These are phyloP conservation scores for Crotalus adamanteus DNA, from an alignment of 2,797 vertebrate genomes.

Conservation along the genomic window DNA sequence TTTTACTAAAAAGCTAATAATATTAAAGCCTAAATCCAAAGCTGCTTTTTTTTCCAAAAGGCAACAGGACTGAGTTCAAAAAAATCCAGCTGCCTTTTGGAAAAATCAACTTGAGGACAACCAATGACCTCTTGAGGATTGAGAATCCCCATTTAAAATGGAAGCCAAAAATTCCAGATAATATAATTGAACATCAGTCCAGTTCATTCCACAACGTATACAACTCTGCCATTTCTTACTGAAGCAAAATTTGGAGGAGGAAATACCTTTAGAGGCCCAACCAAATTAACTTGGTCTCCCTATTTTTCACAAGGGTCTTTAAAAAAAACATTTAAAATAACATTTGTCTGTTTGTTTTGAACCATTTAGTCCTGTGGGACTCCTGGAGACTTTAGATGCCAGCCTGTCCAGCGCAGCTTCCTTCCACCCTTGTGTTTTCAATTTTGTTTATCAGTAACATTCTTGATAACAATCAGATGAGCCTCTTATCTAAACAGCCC, in stretches of 20 bases:
- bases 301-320: no score
- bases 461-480: neutral
- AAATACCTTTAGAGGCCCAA: no score
- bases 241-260: neutral
- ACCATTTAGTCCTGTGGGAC: neutral
- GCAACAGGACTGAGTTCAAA: no score
- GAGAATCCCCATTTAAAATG: neutral
- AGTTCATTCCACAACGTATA: neutral
- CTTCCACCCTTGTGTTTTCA: neutral
- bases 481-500: neutral
- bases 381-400: neutral
- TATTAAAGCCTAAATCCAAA: no score
- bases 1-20: no score
- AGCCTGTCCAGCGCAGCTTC: neutral
- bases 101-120: neutral
- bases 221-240: neutral
- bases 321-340: neutral
- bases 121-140: neutral
- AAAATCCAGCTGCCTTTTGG: neutral
- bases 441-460: neutral
- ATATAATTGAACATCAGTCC: neutral
- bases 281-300: no score
- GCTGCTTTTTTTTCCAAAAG: no score
- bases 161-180: neutral
- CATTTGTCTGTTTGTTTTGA: neutral